Percentiles rank a stretch among this genome's conserved stretches.
These are phyloP conservation scores for Amblyjoppa proteus DNA, from an alignment of 2,888 invertebrate genomes.

Conservation along the genomic window DNA sequence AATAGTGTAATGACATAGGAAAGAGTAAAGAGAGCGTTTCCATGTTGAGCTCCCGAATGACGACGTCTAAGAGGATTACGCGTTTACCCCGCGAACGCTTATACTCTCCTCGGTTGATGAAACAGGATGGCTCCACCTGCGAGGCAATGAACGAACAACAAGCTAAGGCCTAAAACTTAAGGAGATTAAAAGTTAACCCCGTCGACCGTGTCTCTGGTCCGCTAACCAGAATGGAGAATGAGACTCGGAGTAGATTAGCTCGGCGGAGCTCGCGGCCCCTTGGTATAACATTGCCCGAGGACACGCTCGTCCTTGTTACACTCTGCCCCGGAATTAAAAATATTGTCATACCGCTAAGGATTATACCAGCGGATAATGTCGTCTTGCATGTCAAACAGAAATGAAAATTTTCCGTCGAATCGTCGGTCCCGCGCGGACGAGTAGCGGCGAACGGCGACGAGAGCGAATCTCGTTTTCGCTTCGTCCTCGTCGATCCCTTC, in stretches of 20 bases:
- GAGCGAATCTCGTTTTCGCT: slow-evolving; percentile 46
- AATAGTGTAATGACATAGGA: slow-evolving; percentile 25
- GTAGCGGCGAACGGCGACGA: slow-evolving; percentile 29
- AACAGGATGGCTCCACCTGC: slow-evolving; percentile 77
- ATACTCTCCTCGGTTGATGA: slow-evolving; percentile 64
- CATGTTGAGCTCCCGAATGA: slow-evolving; percentile 27
- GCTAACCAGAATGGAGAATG: slow-evolving; percentile 44
- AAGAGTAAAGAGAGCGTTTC: slow-evolving; percentile 31
- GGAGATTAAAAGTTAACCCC: slow-evolving; percentile 82
- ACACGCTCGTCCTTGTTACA: slow-evolving; percentile 82
- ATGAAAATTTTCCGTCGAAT: slow-evolving; percentile 77
- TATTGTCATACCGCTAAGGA: slow-evolving; percentile 82
- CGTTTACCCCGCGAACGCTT: slow-evolving; percentile 70
- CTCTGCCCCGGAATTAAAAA: slow-evolving; percentile 82
- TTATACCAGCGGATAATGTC: slow-evolving; percentile 81
- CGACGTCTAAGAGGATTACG: slow-evolving; percentile 80
- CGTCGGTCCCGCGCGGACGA: slow-evolving; percentile 66
- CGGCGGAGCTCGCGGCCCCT: slow-evolving; percentile 59
- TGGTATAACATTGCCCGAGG: slow-evolving; percentile 81
- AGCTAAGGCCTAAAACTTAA: slow-evolving; percentile 78
- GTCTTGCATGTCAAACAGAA: slow-evolving; percentile 79
- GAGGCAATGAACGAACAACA: slow-evolving; percentile 33
- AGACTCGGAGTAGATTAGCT: slow-evolving; percentile 81
- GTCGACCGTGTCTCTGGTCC: slow-evolving; percentile 50
- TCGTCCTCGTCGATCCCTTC: slow-evolving; percentile 14